phyloP scores from a whole-genome alignment of 2,888 invertebrate genomes.

The Microdon myrmicae region DNA sequence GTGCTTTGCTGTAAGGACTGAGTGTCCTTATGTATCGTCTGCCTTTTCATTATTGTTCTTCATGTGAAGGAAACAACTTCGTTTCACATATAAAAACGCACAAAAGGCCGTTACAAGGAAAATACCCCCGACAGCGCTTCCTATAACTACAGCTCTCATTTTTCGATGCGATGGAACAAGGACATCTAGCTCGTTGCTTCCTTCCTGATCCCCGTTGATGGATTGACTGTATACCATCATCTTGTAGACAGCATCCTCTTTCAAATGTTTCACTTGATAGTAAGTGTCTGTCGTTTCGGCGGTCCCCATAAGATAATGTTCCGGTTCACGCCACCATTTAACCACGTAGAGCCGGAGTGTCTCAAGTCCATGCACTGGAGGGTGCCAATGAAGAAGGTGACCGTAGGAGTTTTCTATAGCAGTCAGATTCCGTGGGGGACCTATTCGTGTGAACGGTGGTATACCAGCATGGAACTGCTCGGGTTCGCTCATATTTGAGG shows the following conservation, averaged over 20 bases:
- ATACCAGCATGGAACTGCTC: conserved; percentile 54
- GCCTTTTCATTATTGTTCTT: conserved; percentile 62
- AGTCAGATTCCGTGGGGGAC: conserved; percentile 76
- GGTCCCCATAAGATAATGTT: conserved; percentile 73
- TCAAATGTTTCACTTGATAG: conserved; percentile 75
- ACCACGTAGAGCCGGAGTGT: conserved; percentile 73
- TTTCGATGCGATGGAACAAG: conserved; percentile 78
- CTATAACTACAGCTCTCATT: conserved; percentile 77
- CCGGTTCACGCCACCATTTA: conserved; percentile 76
- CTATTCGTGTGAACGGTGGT: conserved; percentile 67
- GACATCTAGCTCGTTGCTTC: conserved; percentile 73
- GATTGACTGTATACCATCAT: conserved; percentile 79
- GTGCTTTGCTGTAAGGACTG: too few relatives aligned
- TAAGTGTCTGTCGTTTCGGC: conserved; percentile 78
- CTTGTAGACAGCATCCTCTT: conserved; percentile 78
- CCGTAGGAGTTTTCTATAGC: conserved; percentile 79
- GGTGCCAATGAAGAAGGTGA: conserved; percentile 80
- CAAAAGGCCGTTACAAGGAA: conserved; percentile 74
- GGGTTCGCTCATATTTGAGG: conserved; percentile 38
- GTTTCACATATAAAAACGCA: conserved; percentile 69
- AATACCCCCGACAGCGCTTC: conserved; percentile 76
- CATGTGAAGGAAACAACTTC: conserved; percentile 62
- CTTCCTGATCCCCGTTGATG: conserved; percentile 71
- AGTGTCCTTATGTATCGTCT: conserved; percentile 59
- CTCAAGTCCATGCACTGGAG: conserved; percentile 71